A percentile compares a stretch with the other conserved stretches of the same genome.
Evolutionary conservation across 1,140 invertebrate species (phyloP).

Genomic region (Drosophila navojoa): DNA sequence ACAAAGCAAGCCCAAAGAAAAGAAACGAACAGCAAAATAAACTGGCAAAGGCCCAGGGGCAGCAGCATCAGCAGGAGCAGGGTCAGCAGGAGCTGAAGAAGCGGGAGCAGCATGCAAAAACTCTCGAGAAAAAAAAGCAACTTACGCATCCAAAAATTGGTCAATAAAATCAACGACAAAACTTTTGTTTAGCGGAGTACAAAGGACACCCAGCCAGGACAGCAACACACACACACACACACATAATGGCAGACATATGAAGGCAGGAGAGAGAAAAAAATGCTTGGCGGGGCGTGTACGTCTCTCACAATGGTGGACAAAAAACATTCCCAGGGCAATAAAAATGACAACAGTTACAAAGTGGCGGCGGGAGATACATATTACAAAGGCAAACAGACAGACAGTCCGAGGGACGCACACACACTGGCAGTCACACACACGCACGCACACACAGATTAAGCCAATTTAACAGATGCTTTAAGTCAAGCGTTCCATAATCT

Average conservation of each 20-base stretch:
- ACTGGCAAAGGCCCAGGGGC: constrained; percentile 40
- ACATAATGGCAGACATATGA: constrained; percentile 20
- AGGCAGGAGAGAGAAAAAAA: constrained; percentile 31
- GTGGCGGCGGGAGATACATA: constrained; percentile 72
- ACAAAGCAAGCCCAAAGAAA: constrained; percentile 59
- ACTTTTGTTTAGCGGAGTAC: constrained; percentile 69
- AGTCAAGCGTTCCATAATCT: constrained; percentile 62
- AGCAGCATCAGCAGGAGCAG: neutral
- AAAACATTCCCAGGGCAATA: constrained; percentile 82
- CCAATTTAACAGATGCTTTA: constrained; percentile 62
- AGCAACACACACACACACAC: constrained; percentile 10
- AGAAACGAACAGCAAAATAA: constrained; percentile 42
- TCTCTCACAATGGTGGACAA: constrained; percentile 60
- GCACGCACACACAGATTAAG: constrained; percentile 52
- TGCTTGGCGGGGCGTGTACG: constrained; percentile 63
- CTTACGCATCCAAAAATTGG: constrained; percentile 80
- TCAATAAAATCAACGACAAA: constrained; percentile 82
- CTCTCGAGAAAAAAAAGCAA: constrained; percentile 47
- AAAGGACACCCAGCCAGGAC: constrained; percentile 69
- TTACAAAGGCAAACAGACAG: constrained; percentile 55
- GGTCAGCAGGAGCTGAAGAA: neutral
- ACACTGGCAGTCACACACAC: constrained; percentile 54
- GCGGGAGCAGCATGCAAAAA: constrained; percentile 15
- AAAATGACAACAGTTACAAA: constrained; percentile 83
- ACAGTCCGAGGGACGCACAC: constrained; percentile 39